Evolutionary conservation across 2,113 vertebrate species (phyloP).

Genomic region (Python bivittatus): DNA sequence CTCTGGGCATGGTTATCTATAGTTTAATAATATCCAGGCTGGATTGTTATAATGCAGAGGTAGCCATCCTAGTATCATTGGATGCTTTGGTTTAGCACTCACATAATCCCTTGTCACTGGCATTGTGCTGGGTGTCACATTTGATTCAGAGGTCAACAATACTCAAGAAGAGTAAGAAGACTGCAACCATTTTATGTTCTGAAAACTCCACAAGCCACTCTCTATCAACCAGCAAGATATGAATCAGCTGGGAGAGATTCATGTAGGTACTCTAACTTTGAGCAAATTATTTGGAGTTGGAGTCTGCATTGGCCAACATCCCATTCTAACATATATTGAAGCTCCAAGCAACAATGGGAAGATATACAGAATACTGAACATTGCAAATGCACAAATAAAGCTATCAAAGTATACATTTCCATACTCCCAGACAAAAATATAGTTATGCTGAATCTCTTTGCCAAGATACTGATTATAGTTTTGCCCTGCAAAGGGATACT

Average conservation of each 20-base stretch:
- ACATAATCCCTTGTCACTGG: not conserved
- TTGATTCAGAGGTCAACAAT: not conserved
- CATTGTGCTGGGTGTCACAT: conserved; percentile 22
- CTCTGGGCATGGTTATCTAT: not conserved
- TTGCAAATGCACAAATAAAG: conserved; percentile 54
- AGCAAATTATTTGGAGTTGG: not conserved
- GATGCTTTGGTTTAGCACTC: not conserved
- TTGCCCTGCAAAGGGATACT: conserved; percentile 47
- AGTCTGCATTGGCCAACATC: not conserved
- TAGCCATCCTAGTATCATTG: not conserved
- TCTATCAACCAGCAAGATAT: not conserved
- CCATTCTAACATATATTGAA: conserved; percentile 14
- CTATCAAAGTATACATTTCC: conserved; percentile 67
- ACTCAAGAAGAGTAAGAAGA: not conserved
- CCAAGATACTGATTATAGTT: conserved; percentile 67
- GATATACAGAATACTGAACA: conserved; percentile 43
- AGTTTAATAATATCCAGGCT: not conserved
- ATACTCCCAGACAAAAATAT: conserved; percentile 77
- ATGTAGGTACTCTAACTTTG: conserved; percentile 7
- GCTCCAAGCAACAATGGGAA: conserved; percentile 27
- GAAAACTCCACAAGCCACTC: not conserved
- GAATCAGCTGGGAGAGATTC: not conserved
- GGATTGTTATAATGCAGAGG: not conserved
- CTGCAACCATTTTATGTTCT: not conserved
- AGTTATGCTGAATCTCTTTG: conserved; percentile 64